phyloP scores from a whole-genome alignment of 2,888 invertebrate genomes.

The Rhorus exstirpatorius region DNA sequence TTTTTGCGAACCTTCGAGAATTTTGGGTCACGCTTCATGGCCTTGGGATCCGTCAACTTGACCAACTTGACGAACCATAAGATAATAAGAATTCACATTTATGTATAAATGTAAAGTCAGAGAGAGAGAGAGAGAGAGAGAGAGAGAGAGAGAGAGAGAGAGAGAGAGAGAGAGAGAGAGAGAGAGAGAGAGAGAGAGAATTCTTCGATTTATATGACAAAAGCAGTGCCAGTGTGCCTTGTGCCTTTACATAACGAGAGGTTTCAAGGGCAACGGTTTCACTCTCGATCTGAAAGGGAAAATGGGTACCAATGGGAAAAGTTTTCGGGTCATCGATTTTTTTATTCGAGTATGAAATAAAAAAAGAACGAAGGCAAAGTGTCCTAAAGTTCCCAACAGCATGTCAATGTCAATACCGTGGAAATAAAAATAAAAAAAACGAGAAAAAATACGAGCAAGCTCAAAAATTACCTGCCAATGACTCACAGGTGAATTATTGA shows the following conservation, averaged over 20 bases:
- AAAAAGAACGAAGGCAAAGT: too few relatives aligned
- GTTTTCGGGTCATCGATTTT: neutral
- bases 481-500: constrained; percentile 6
- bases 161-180: neutral
- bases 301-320: neutral
- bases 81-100: constrained; percentile 48
- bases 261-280: neutral
- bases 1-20: constrained; percentile 38
- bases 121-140: neutral
- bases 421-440: constrained; percentile 1
- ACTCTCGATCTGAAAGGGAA: constrained; percentile 8
- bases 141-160: neutral
- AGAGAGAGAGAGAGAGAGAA: neutral
- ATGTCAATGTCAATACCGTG: too few relatives aligned
- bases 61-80: constrained; percentile 58
- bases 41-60: constrained; percentile 57
- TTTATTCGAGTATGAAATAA: too few relatives aligned
- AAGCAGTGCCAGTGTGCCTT: neutral
- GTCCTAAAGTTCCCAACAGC: too few relatives aligned
- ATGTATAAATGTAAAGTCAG: constrained; percentile 15
- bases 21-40: constrained; percentile 38
- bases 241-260: neutral
- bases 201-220: constrained; percentile 7
- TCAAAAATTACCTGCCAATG: neutral
- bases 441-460: too few relatives aligned